phyloP scores from a whole-genome alignment of 2,113 vertebrate genomes.

The Phaetusa simplex region DNA sequence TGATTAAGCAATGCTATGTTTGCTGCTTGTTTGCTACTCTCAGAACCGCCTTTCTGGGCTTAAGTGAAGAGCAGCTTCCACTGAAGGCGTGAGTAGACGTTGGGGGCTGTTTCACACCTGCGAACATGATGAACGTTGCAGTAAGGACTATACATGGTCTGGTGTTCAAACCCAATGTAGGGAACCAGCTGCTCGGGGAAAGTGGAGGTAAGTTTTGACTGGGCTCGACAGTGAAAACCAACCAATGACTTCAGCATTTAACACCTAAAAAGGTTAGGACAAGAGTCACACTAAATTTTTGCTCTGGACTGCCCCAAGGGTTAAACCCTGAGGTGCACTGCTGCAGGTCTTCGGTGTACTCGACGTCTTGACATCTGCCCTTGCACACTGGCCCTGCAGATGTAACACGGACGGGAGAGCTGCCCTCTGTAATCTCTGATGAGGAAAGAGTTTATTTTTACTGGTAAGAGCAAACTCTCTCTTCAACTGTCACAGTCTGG shows the following conservation, averaged over 20 bases:
- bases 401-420: not conserved
- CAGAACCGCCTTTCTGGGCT: not conserved
- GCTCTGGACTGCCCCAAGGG: not conserved
- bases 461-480: not conserved
- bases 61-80: not conserved
- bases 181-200: not conserved
- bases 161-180: not conserved
- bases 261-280: not conserved
- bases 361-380: not conserved
- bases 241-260: not conserved
- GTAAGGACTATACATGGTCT: not conserved
- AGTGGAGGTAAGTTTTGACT: not conserved
- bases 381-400: not conserved
- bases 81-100: fast-evolving
- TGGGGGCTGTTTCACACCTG: not conserved
- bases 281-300: not conserved
- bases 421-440: not conserved
- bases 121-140: fast-evolving
- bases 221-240: not conserved
- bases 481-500: not conserved
- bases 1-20: not conserved
- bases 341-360: not conserved
- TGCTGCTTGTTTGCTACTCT: not conserved
- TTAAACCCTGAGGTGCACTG: not conserved
- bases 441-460: not conserved